Evolutionary conservation across 2,113 vertebrate genomes (phyloP), one percentile per base, ranked within the genome.

Genomic region (Labeo catla): DNA sequence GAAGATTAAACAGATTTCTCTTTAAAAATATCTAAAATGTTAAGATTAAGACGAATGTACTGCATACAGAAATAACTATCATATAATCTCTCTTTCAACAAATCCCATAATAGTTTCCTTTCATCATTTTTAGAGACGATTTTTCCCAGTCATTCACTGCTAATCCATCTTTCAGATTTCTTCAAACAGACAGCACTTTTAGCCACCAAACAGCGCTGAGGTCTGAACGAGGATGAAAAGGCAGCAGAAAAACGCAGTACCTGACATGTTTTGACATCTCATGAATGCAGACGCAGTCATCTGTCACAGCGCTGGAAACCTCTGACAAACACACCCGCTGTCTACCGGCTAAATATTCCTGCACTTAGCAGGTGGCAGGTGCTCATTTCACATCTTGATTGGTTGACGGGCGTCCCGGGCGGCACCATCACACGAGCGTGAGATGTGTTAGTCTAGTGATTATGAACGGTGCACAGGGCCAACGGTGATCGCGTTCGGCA

Each of bases 341-440:
- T 59, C 54, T 43, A 57, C 50, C 2, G 39, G 76, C 36, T 39
- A 59, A 79, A 59, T 59, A 79, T 59, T 77, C 16, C 21, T 43
- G 34, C 9, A 28, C 28, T 34, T 76, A 76, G 73, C 68, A 72
- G 68, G 65, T 68, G 65, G 12, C 49, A 79, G 52, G 54, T 79
- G 54, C 59, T 61, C 36, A 79, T 79, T 61, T 79, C 54, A 23
- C 36, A 45, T 43, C 36, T 61, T 13, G 54, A 61, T 61, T 23
- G 57, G 19, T 79, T 79, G 52, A 43, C 34, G 16, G 6, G 36
- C 19, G 19, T 36, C 34, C 6, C 34, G 9, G 15, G 28, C 16
- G 16, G 28, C 34, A 59, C 8, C 11, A 43, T 43, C 34, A 59
- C 54, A 79, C 7, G 5, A 59, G 4, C 45, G 2, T 23, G n/a